Base-by-base conservation (phyloP, 1,140 invertebrate species). In the Drosophila pseudoananassae region DNA sequence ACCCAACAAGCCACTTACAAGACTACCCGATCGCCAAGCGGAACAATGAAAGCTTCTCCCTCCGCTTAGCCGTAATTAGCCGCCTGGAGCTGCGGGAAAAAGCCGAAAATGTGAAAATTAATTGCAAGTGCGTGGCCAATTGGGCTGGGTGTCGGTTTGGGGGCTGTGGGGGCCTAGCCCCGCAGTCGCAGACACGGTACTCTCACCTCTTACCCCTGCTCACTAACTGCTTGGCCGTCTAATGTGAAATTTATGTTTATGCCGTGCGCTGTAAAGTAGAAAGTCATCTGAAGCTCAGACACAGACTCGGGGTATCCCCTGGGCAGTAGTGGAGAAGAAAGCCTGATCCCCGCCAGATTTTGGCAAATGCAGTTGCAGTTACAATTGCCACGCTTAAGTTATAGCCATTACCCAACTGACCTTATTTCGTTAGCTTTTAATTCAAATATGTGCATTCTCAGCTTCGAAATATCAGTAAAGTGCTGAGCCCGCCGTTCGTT, bases 191-290 rank as follows among this genome's bases (percentile, higher is more conserved):
- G 73, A 40, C 53, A 40, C 25, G 63, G 64, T 5, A 20, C n/a
- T 36, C 65, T 47, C 61, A 68, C 63, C 63, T 29, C 29, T 0
- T 0, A 46, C 27, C 14, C 27, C 33, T 36, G 4, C 33, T 10
- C 33, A 10, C 33, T 12, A 12, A 36, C 54, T 47, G 15, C 36
- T 8, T 31, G 15, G 12, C 50, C 75, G 75, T 45, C 83, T 87
- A 87, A 87, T 88, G 83, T 82, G 75, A 87, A 87, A 87, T 76
- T 87, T 88, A 76, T 87, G 82, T 87, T 88, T 70, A 57, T 71
- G 63, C 68, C 17, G 14, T 8, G 15, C 17, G 43, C 43, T 46
- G 56, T 55, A 56, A 68, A 87, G 77, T 87, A 87, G 82, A 87
- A 87, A 87, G 82, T 88, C 70, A 69, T 71, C 54, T 38, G 50